Conservation (phyloP, 2,888 invertebrate genomes). For the Drosophila anomalata region DNA sequence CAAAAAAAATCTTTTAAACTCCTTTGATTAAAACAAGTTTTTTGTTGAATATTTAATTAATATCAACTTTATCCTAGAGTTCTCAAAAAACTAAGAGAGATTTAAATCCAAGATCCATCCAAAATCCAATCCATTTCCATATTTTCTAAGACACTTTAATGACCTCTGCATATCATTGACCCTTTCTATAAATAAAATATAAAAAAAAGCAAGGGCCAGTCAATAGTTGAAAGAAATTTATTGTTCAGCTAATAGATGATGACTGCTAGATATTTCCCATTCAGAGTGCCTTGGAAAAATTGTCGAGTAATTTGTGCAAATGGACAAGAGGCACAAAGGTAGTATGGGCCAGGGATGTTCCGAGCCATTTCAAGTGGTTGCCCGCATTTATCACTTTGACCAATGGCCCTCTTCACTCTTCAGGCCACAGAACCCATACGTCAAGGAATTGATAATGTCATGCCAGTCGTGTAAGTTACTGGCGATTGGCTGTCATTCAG, state of each 20-base stretch:
- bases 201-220: neutral
- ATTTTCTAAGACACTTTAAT: neutral
- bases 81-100: too few relatives aligned
- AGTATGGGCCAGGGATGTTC: neutral
- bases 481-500: slow-evolving; percentile 21
- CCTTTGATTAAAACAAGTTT: too few relatives aligned
- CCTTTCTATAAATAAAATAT: slow-evolving; percentile 1
- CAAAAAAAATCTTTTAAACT: too few relatives aligned
- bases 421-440: neutral
- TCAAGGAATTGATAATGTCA: slow-evolving; percentile 38
- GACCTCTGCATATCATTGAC: slow-evolving; percentile 23
- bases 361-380: slow-evolving; percentile 23
- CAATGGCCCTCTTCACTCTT: slow-evolving; percentile 7
- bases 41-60: too few relatives aligned
- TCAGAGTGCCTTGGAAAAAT: slow-evolving; percentile 23
- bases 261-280: slow-evolving; percentile 41
- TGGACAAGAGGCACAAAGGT: slow-evolving; percentile 9
- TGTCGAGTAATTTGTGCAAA: slow-evolving; percentile 46
- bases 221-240: slow-evolving; percentile 33
- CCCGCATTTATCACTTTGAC: slow-evolving; percentile 35
- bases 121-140: too few relatives aligned
- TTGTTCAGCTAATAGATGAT: slow-evolving; percentile 47
- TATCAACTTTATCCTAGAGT: too few relatives aligned
- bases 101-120: too few relatives aligned
- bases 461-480: slow-evolving; percentile 26